Conservation (phyloP, 2,888 invertebrate genomes). For the Hyalella azteca region DNA sequence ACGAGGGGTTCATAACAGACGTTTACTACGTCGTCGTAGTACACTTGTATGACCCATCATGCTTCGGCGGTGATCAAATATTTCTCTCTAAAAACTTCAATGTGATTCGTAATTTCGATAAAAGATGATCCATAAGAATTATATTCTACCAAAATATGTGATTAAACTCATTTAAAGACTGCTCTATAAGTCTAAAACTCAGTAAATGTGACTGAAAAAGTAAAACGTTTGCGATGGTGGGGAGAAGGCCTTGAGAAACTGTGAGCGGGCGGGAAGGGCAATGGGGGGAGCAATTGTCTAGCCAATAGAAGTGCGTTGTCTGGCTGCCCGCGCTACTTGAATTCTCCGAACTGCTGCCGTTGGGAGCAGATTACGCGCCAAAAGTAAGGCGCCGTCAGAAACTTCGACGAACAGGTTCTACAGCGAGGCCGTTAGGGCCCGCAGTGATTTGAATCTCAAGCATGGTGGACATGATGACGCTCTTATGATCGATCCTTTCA, state of each 20-base stretch:
- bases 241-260: neutral
- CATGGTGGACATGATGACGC: neutral
- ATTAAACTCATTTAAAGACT: too few relatives aligned
- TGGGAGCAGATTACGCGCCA: conserved; percentile 15
- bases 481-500: too few relatives aligned
- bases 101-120: too few relatives aligned
- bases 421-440: neutral
- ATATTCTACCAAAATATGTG: too few relatives aligned
- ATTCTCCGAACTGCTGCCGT: neutral
- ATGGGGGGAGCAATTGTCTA: neutral
- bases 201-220: neutral
- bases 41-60: neutral
- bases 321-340: conserved; percentile 9
- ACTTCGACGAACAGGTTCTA: conserved; percentile 6
- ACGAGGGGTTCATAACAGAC: conserved; percentile 15
- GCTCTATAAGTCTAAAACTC: too few relatives aligned
- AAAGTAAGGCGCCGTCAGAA: neutral
- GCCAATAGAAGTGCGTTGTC: neutral
- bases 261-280: neutral
- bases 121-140: too few relatives aligned
- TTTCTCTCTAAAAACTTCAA: too few relatives aligned
- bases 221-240: conserved; percentile 4
- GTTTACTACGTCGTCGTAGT: conserved; percentile 22
- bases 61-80: neutral
- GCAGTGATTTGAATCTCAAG: conserved; percentile 21